A percentile compares a stretch with the other conserved stretches of the same genome.
phyloP scores from a whole-genome alignment of 92 coral and sea anemone species.

The Ricordea florida region DNA sequence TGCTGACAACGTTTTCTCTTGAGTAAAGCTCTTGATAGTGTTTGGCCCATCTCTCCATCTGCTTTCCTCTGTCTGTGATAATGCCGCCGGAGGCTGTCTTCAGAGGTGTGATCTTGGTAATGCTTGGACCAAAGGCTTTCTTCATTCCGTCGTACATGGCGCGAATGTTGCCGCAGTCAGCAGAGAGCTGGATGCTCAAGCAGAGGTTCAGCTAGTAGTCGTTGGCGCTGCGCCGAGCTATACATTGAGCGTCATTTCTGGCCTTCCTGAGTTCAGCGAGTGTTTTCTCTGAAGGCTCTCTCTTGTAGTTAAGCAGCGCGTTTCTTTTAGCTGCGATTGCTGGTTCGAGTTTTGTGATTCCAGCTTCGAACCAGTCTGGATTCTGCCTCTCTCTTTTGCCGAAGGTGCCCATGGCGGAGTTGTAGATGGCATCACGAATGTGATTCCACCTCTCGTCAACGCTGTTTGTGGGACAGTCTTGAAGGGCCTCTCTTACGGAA shows the following conservation, averaged over 20 bases:
- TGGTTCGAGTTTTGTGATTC: not conserved
- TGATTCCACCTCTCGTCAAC: not conserved
- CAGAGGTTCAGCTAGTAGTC: not conserved
- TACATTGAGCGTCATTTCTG: not conserved
- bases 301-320: conserved; percentile 17
- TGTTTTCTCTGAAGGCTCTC: conserved; percentile 12
- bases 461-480: not conserved
- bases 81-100: conserved; percentile 19
- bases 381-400: conserved; percentile 19
- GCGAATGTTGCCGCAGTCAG: conserved; percentile 1
- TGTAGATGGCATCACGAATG: conserved; percentile 15
- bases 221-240: conserved; percentile 17
- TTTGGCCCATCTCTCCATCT: conserved; percentile 7
- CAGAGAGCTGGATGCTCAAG: conserved; percentile 6
- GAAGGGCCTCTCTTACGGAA: not conserved
- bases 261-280: conserved; percentile 14
- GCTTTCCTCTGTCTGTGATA: conserved; percentile 9
- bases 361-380: conserved; percentile 39
- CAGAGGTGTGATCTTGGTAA: not conserved
- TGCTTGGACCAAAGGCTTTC: conserved; percentile 9
- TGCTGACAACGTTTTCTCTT: not conserved
- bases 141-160: conserved; percentile 40
- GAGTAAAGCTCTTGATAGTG: not conserved
- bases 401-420: not conserved
- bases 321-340: conserved; percentile 6